These are phyloP conservation scores for Byasa hedistus DNA, from an alignment of 2,888 invertebrate genomes.

Conservation along the genomic window DNA sequence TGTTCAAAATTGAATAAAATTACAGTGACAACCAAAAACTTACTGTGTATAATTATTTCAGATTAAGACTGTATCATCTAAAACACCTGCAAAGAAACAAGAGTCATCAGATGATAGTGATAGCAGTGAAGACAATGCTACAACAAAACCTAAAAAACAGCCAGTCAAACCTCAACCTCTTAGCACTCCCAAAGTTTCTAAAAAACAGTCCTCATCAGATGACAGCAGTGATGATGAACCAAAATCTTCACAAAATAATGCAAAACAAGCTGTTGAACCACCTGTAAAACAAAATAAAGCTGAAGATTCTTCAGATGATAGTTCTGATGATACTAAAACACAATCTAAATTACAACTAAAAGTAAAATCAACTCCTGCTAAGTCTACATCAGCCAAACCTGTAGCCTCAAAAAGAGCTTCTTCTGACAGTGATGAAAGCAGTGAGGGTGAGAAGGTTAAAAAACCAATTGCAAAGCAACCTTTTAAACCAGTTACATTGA, in stretches of 20 bases:
- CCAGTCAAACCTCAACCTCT: conserved; percentile 45
- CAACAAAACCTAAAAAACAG: conserved; percentile 43
- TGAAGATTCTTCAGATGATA: conserved; percentile 58
- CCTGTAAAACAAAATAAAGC: conserved; percentile 36
- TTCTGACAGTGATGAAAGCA: conserved; percentile 58
- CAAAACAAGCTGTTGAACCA: conserved; percentile 32
- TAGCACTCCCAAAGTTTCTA: conserved; percentile 39
- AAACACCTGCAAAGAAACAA: conserved; percentile 54
- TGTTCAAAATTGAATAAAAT: background rate
- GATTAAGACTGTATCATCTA: conserved; percentile 40
- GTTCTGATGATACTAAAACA: conserved; percentile 56
- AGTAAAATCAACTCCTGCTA: conserved; percentile 31
- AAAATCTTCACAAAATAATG: conserved; percentile 37
- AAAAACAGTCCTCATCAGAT: conserved; percentile 50
- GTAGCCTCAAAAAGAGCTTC: conserved; percentile 54
- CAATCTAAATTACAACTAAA: conserved; percentile 44
- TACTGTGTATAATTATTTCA: conserved; percentile 29
- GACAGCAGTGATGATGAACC: conserved; percentile 47
- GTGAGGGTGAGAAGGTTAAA: conserved; percentile 62
- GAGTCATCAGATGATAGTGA: conserved; percentile 58
- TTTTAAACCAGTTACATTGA: conserved; percentile 45
- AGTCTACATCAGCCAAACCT: conserved; percentile 41
- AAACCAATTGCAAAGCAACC: conserved; percentile 41
- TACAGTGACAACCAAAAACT: background rate
- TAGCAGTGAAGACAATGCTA: conserved; percentile 57